Conservation (phyloP, 2,113 vertebrate species). For the Eclectus roratus region DNA sequence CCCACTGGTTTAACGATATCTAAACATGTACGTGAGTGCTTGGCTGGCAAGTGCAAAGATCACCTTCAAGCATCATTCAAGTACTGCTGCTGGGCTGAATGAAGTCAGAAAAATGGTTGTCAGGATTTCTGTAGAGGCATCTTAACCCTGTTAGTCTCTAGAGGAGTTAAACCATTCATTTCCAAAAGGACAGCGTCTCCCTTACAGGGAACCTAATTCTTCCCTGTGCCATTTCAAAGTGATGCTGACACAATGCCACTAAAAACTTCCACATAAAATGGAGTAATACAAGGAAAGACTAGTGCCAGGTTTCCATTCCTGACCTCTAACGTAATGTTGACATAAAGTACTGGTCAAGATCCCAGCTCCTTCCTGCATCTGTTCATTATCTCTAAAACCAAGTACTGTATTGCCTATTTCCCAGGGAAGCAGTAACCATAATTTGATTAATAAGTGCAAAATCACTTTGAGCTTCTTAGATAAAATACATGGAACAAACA, state of each 20-base stretch:
- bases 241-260: neutral
- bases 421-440: neutral
- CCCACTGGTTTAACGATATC: neutral
- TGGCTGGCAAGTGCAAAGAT: neutral
- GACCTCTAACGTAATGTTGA: neutral
- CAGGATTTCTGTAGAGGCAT: neutral
- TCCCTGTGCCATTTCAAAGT: neutral
- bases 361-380: neutral
- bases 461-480: neutral
- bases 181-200: neutral
- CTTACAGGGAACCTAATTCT: neutral
- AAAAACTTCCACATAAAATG: neutral
- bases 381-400: neutral
- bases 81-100: neutral
- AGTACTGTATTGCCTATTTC: neutral
- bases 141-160: neutral
- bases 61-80: neutral
- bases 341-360: neutral
- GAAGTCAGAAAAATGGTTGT: neutral
- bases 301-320: neutral
- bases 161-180: neutral
- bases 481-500: neutral
- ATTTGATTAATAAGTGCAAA: conserved; percentile 3
- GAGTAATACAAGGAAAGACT: neutral
- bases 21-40: neutral